phyloP scores from a whole-genome alignment of 2,888 invertebrate genomes.

The Brachynemurus nebulosus region DNA sequence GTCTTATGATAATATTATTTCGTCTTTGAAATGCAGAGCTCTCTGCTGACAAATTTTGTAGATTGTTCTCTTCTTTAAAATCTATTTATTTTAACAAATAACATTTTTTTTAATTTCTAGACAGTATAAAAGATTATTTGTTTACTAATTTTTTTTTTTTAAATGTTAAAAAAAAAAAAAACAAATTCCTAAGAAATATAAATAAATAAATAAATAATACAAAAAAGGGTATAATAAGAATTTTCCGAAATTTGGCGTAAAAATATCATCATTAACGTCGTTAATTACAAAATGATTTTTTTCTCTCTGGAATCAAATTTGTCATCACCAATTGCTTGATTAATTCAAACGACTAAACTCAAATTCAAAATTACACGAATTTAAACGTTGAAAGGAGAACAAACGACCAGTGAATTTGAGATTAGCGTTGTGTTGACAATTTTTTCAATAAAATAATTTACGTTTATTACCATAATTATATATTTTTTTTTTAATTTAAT shows the following conservation, averaged over 20 bases:
- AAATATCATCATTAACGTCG: slow-evolving; percentile 4
- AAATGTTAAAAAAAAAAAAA: no score
- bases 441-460: background rate
- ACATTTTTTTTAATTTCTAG: no score
- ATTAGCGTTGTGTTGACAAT: no score
- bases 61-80: slow-evolving; percentile 2
- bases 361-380: no score
- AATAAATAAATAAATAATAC: background rate
- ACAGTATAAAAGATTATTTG: no score
- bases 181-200: background rate
- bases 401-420: no score
- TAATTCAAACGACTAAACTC: no score
- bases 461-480: background rate
- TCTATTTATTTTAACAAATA: background rate
- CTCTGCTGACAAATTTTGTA: background rate
- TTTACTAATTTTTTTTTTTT: no score
- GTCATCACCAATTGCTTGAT: no score
- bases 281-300: background rate
- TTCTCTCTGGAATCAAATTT: no score
- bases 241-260: slow-evolving; percentile 3
- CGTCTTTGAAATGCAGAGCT: background rate
- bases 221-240: background rate
- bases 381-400: no score
- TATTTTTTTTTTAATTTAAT: slow-evolving; percentile 9
- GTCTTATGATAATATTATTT: slow-evolving; percentile 4